phyloP scores from a whole-genome alignment of 1,140 invertebrate genomes.

The Drosophila sucinea region DNA sequence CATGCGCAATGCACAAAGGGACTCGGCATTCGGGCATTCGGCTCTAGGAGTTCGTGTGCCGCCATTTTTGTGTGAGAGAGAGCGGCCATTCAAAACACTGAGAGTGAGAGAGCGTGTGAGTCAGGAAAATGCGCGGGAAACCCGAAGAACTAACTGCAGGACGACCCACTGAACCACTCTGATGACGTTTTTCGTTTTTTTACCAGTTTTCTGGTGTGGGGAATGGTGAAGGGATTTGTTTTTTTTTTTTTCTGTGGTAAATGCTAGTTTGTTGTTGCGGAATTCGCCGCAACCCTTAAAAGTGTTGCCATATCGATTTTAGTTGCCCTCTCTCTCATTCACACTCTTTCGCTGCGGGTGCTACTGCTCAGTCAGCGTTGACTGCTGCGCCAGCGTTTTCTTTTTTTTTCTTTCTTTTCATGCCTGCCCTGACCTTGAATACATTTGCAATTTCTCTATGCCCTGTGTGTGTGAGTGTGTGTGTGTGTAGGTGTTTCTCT shows the following conservation, averaged over 20 bases:
- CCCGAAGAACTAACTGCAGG: slow-evolving; percentile 64
- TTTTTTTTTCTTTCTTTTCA: slow-evolving; percentile 23
- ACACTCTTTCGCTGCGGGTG: slow-evolving; percentile 14
- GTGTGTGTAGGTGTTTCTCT: slow-evolving; percentile 25
- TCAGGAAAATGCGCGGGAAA: slow-evolving; percentile 76
- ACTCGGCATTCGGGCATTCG: slow-evolving; percentile 3
- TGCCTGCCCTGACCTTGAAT: slow-evolving; percentile 77
- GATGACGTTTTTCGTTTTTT: slow-evolving; percentile 42
- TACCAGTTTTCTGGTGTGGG: not conserved
- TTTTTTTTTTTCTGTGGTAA: slow-evolving; percentile 8
- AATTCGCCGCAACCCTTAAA: slow-evolving; percentile 80
- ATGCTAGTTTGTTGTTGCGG: slow-evolving; percentile 30
- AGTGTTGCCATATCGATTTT: slow-evolving; percentile 80
- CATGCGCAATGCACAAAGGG: slow-evolving; percentile 32
- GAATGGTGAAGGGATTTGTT: slow-evolving; percentile 3
- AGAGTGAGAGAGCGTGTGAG: slow-evolving; percentile 23
- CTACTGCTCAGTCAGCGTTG: slow-evolving; percentile 26
- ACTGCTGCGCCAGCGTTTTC: slow-evolving; percentile 34
- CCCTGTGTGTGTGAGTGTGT: slow-evolving; percentile 42
- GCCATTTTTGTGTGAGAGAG: slow-evolving; percentile 22
- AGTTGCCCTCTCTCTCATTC: slow-evolving; percentile 24
- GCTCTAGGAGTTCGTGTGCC: slow-evolving; percentile 6
- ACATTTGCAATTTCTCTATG: slow-evolving; percentile 71
- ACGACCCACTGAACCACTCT: slow-evolving; percentile 79
- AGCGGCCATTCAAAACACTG: not conserved